Percentiles rank a stretch among this genome's conserved stretches.
Evolutionary conservation across 2,797 vertebrate species (phyloP).

Genomic region (Cichlasoma orientale): DNA sequence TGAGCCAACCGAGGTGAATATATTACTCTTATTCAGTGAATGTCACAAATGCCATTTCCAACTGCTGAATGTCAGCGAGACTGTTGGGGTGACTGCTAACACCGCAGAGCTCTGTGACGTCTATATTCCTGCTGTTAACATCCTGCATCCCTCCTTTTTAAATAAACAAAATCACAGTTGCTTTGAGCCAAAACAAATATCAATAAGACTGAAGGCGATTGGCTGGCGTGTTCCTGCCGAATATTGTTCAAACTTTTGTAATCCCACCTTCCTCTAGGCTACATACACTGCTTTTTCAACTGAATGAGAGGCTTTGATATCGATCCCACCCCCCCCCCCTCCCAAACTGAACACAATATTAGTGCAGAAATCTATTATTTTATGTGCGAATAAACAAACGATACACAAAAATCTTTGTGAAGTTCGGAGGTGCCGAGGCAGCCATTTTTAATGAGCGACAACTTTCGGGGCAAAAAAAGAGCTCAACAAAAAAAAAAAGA

Average conservation of each 20-base stretch:
- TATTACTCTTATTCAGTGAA: conserved; percentile 68
- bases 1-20: conserved; percentile 69
- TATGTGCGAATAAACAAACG: conserved; percentile 59
- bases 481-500: background rate
- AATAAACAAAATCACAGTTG: conserved; percentile 32
- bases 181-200: conserved; percentile 36
- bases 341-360: conserved; percentile 48
- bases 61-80: conserved; percentile 70
- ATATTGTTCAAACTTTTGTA: conserved; percentile 5
- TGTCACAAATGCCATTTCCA: conserved; percentile 73
- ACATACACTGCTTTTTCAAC: background rate
- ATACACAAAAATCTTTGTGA: conserved; percentile 26
- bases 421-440: conserved; percentile 9
- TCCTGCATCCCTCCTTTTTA: conserved; percentile 23
- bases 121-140: conserved; percentile 52
- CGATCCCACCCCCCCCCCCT: background rate
- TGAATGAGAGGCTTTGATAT: conserved; percentile 12
- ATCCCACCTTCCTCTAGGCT: background rate
- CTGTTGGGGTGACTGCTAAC: conserved; percentile 61
- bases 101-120: conserved; percentile 38
- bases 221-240: background rate
- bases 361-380: conserved; percentile 35
- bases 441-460: conserved; percentile 56
- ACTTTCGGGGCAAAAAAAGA: background rate
- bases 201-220: conserved; percentile 8